A percentile compares a stretch with the other conserved stretches of the same genome.
phyloP scores from a whole-genome alignment of 1,140 invertebrate genomes.

The Hetaerina americana region DNA sequence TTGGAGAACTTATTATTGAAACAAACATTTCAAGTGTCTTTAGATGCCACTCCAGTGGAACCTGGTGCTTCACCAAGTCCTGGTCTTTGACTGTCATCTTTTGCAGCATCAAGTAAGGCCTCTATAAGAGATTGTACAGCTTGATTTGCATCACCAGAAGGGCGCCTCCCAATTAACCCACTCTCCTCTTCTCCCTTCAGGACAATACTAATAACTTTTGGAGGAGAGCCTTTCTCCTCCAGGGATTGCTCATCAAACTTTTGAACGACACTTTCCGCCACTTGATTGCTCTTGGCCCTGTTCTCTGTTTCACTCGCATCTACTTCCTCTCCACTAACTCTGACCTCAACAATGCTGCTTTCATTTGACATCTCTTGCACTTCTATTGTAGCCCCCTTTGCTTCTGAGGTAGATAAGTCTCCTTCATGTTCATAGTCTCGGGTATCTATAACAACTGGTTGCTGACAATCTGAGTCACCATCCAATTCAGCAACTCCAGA shows the following conservation, averaged over 20 bases:
- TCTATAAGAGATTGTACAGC: conserved; percentile 11
- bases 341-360: not conserved
- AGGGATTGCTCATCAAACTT: not conserved
- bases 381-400: not conserved
- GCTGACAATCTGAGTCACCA: not conserved
- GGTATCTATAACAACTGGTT: conserved; percentile 8
- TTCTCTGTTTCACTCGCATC: not conserved
- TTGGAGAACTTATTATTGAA: not conserved
- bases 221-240: not conserved
- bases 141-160: not conserved
- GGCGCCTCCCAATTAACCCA: not conserved
- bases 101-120: conserved; percentile 11
- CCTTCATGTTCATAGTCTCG: conserved; percentile 1
- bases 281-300: not conserved
- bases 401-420: not conserved
- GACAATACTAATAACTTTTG: conserved; percentile 12
- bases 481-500: not conserved
- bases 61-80: not conserved
- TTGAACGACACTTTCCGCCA: not conserved
- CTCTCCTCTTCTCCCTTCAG: conserved; percentile 4
- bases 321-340: not conserved
- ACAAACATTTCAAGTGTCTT: not conserved
- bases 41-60: not conserved
- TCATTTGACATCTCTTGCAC: not conserved
- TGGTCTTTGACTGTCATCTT: not conserved